Conservation (phyloP, 92 coral and sea anemone species). For the Blastomussa wellsi region DNA sequence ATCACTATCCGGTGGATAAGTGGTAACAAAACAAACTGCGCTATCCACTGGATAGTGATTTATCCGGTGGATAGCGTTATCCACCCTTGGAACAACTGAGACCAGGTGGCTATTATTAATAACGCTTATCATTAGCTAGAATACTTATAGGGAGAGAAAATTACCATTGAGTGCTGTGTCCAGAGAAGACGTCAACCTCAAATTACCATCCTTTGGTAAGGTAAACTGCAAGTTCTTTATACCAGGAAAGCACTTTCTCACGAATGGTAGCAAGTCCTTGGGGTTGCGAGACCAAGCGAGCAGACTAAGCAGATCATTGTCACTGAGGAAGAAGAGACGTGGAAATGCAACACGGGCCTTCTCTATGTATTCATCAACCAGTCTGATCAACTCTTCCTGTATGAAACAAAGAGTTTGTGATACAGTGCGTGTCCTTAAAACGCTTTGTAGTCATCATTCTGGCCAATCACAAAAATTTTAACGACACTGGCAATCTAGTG, state of each 20-base stretch:
- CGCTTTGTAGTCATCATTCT: no score
- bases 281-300: slow-evolving; percentile 96
- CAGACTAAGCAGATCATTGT: slow-evolving; percentile 78
- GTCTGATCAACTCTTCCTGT: slow-evolving; percentile 87
- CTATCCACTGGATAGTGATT: no score
- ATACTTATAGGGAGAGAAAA: not conserved
- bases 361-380: slow-evolving; percentile 69
- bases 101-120: no score
- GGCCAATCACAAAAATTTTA: no score
- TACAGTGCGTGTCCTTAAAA: no score
- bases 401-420: not conserved
- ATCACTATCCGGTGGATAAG: no score
- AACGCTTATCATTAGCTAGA: no score
- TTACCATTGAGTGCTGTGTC: slow-evolving; percentile 95
- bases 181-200: slow-evolving; percentile 68
- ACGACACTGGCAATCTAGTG: no score
- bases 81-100: no score
- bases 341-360: slow-evolving; percentile 80
- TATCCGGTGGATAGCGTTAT: no score
- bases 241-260: slow-evolving; percentile 93
- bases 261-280: slow-evolving; percentile 82
- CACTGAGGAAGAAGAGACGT: slow-evolving; percentile 85
- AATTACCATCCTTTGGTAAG: slow-evolving; percentile 75
- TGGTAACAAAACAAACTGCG: no score
- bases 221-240: slow-evolving; percentile 79